Base-by-base conservation (phyloP, 2,113 vertebrate genomes). In the Pterocles gutturalis region DNA sequence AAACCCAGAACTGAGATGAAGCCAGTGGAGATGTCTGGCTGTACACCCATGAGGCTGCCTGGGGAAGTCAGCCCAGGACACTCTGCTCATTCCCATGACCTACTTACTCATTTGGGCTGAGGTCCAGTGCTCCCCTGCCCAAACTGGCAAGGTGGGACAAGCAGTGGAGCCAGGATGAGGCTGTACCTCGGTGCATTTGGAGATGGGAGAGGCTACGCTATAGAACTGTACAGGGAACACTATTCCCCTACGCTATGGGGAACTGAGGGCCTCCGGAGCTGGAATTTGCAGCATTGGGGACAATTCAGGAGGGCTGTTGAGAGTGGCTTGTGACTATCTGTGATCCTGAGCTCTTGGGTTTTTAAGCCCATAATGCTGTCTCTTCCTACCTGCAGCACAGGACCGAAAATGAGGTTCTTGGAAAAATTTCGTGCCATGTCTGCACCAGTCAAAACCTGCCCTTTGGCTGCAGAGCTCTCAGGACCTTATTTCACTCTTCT, bases 101-200 rank as follows among this genome's bases (percentile, higher is more conserved):
- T 2, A 58, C 7, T 25, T 31, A 0, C 15, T 18, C 5, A 1
- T 33, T 1, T n/a, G 60, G 31, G 43, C 26, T 21, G 26, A 49
- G 6, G 33, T 69, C 17, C 51, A 36, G 54, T 2, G 67, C 34
- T 45, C 20, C 51, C 29, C 34, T 77, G 45, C 87, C 87, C 81
- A 36, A 10, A 18, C 5, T 33, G 62, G 8, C 18, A 49, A 62
- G 36, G 60, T 21, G 66, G 43, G 28, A 34, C 69, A 33, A n/a
- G 22, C 2, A 1, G 55, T 66, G 77, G 51, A 7, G 19, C 8
- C 48, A 29, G 60, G 43, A 18, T 7, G 22, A 24, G 64, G 31
- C 43, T 7, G 6, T 18, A 38, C 31, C 53, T 83, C 45, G 4
- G 41, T 1, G 26, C 29, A 1, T 28, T 15, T 15, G 38, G 77